Evolutionary conservation across 2,888 invertebrate species (phyloP).

Genomic region (Anagyrus pseudococci): DNA sequence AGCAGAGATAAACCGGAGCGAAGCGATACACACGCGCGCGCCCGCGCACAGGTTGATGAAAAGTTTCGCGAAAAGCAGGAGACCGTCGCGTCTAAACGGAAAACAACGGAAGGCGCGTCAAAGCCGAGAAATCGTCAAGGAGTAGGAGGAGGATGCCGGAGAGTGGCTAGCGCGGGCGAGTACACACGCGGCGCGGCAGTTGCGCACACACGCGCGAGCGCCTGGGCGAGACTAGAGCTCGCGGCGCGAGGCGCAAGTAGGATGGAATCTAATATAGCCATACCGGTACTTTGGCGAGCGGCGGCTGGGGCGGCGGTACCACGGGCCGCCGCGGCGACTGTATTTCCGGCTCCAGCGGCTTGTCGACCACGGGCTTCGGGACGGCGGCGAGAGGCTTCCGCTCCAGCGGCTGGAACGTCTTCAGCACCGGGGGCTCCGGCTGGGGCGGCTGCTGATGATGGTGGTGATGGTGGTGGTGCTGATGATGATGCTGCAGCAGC

Average conservation of each 20-base stretch:
- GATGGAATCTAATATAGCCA: constrained; percentile 31
- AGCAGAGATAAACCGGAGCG: too few relatives aligned
- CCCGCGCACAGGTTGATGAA: too few relatives aligned
- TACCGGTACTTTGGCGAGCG: constrained; percentile 58
- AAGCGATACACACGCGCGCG: too few relatives aligned
- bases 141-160: neutral
- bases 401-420: constrained; percentile 60
- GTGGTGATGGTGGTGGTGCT: constrained; percentile 8
- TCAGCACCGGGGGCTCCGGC: constrained; percentile 53
- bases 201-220: constrained; percentile 6
- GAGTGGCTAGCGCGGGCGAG: neutral
- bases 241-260: neutral
- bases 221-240: neutral
- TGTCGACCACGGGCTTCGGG: constrained; percentile 55
- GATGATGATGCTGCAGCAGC: constrained; percentile 13
- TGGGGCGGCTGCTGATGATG: constrained; percentile 16
- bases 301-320: constrained; percentile 61
- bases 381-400: constrained; percentile 50
- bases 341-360: constrained; percentile 58
- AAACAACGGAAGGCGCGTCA: too few relatives aligned
- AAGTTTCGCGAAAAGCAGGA: too few relatives aligned
- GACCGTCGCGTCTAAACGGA: too few relatives aligned
- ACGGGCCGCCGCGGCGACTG: constrained; percentile 59
- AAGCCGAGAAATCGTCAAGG: too few relatives aligned
- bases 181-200: constrained; percentile 14